Base-by-base conservation (phyloP, 2,113 vertebrate species). In the Prochilodus magdalenae region DNA sequence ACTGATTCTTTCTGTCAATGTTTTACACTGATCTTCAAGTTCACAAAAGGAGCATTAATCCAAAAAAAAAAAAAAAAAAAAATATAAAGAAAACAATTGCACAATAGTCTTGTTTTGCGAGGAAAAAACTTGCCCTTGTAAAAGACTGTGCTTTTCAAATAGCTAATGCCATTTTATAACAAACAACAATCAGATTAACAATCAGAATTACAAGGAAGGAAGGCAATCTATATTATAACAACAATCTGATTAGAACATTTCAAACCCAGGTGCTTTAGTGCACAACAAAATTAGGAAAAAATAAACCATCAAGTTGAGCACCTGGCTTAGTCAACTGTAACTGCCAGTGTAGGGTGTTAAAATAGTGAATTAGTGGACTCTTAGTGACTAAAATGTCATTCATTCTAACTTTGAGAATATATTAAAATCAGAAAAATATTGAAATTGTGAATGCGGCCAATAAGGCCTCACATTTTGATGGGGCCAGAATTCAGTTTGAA, bases 211-310 rank as follows among this genome's bases (percentile, higher is more conserved):
- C 66, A 73, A 70, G 36, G 36, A 36, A 86, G 55, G 73, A 84
- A 79, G 84, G 49, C 69, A 18, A 75, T 77, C 60, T 70, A 86
- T 77, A 27, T 83, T 69, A 81, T 4, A 30, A 79, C 47, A 75
- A 30, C 12, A 24, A 55, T 29, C 63, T 29, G 40, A 7, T 44
- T 5, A 44, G 60, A 70, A 49, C 78, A 66, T 73, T 12, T 83
- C 29, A 79, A 62, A 83, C 57, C 72, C 74, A 84, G 83, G 63
- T 30, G 12, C 29, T 78, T 75, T 77, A 86, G 75, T 83, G 81
- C 83, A 85, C 75, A 59, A 67, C n/a, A 81, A 60, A 57, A 24
- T 75, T 66, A 40, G 33, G 44, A 53, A 53, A 67, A 71, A 26
- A 59, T 29, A 75, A 40, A 75, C 30, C 40, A 22, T 44, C 36